phyloP scores from a whole-genome alignment of 2,797 vertebrate genomes.

The Phaenicophaeus curvirostris region DNA sequence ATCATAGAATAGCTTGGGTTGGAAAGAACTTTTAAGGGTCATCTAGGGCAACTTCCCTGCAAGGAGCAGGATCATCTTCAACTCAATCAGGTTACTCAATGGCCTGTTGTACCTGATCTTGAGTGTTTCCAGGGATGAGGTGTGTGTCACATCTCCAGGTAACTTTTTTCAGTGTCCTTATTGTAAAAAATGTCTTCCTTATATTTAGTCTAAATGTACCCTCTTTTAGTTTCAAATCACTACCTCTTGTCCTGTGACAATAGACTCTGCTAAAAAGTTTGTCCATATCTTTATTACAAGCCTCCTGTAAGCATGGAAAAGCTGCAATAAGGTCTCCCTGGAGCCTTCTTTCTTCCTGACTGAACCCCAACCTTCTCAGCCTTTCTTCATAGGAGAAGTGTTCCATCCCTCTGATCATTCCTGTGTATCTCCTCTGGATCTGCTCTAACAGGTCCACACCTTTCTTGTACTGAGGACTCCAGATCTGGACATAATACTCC shows the following conservation, averaged over 20 bases:
- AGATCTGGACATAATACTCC: too few relatives aligned
- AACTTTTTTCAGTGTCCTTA: background rate
- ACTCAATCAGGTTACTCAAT: too few relatives aligned
- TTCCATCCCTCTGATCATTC: background rate
- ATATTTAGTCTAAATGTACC: background rate
- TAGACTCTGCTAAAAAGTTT: background rate
- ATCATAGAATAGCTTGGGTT: background rate
- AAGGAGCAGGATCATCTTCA: background rate
- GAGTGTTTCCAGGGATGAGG: background rate
- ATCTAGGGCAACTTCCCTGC: background rate
- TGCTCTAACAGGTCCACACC: background rate
- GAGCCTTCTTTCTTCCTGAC: background rate
- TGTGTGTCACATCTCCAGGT: too few relatives aligned
- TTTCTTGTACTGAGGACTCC: background rate
- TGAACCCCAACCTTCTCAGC: background rate
- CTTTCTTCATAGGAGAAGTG: background rate
- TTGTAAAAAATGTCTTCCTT: background rate
- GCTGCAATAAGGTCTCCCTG: background rate
- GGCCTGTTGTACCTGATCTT: background rate
- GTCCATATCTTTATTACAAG: background rate
- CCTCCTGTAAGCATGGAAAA: background rate
- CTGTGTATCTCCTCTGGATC: background rate
- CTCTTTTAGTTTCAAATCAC: too few relatives aligned
- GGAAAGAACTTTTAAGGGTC: background rate
- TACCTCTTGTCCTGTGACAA: too few relatives aligned